These are phyloP conservation scores for Ascaphus truei DNA, from an alignment of 2,113 vertebrate genomes.

Conservation along the genomic window DNA sequence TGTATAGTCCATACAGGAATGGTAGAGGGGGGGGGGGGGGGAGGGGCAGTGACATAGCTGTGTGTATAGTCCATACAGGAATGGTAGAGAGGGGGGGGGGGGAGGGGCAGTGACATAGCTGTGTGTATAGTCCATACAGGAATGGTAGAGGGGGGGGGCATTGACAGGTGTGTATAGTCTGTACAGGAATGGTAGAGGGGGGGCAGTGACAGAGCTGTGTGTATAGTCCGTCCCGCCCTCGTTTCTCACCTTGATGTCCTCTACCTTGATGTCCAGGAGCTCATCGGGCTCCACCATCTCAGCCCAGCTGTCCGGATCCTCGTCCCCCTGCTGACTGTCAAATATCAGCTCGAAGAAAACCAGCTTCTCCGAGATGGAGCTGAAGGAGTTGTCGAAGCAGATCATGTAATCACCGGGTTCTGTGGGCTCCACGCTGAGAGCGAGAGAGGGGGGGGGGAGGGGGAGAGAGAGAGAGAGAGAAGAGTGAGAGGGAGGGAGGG, in stretches of 20 bases:
- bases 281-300: slow-evolving; percentile 74
- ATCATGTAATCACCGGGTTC: slow-evolving; percentile 82
- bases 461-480: neutral
- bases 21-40: too few relatives aligned
- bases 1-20: too few relatives aligned
- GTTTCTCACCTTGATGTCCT: slow-evolving; percentile 75
- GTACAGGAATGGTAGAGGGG: too few relatives aligned
- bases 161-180: too few relatives aligned
- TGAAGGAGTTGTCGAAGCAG: slow-evolving; percentile 91
- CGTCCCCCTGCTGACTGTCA: slow-evolving; percentile 58
- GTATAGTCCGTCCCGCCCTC: too few relatives aligned
- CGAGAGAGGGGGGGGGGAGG: neutral
- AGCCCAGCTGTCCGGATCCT: slow-evolving; percentile 67
- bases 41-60: too few relatives aligned
- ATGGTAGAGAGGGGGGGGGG: too few relatives aligned
- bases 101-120: too few relatives aligned
- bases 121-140: too few relatives aligned
- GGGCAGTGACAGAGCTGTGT: too few relatives aligned
- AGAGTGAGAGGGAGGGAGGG: slow-evolving; percentile 16
- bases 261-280: slow-evolving; percentile 81
- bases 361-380: slow-evolving; percentile 84
- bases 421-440: slow-evolving; percentile 74
- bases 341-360: slow-evolving; percentile 89
- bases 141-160: too few relatives aligned
- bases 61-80: too few relatives aligned